Conservation (phyloP, 2,888 invertebrate genomes). For the Leptinotarsa rubiginosa region DNA sequence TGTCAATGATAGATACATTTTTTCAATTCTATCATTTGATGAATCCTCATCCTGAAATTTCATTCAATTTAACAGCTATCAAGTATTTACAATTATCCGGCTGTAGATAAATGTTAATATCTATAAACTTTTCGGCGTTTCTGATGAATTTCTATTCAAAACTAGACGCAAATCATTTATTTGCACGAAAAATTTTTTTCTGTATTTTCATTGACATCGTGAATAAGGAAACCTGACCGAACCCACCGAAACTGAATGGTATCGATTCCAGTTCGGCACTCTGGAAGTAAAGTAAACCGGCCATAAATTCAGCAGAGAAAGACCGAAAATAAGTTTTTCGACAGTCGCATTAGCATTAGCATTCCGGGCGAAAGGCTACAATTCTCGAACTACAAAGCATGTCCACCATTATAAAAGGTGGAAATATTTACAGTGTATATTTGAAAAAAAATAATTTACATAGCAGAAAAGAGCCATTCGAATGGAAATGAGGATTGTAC, state of each 20-base stretch:
- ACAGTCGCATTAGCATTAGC: conserved; percentile 46
- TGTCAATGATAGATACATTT: no score
- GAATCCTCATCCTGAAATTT: no score
- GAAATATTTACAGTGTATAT: conserved; percentile 65
- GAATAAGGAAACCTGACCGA: not conserved
- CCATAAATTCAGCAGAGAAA: conserved; percentile 8
- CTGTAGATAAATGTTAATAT: no score
- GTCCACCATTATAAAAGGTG: conserved; percentile 63
- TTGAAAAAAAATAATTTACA: conserved; percentile 65
- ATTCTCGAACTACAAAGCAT: conserved; percentile 58
- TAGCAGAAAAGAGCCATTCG: conserved; percentile 66
- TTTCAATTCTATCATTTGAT: no score
- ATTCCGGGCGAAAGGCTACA: conserved; percentile 54
- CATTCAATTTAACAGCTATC: no score
- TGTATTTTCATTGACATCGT: not conserved
- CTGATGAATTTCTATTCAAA: no score
- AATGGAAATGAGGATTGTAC: conserved; percentile 65
- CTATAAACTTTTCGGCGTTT: no score
- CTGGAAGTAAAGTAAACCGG: not conserved
- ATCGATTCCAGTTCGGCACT: conserved; percentile 5
- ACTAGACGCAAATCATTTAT: no score
- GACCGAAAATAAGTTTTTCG: conserved; percentile 35
- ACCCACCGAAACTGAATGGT: not conserved
- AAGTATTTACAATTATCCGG: no score
- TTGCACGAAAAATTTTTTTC: not conserved